phyloP scores from a whole-genome alignment of 2,113 vertebrate species.

The Phaethon lepturus region DNA sequence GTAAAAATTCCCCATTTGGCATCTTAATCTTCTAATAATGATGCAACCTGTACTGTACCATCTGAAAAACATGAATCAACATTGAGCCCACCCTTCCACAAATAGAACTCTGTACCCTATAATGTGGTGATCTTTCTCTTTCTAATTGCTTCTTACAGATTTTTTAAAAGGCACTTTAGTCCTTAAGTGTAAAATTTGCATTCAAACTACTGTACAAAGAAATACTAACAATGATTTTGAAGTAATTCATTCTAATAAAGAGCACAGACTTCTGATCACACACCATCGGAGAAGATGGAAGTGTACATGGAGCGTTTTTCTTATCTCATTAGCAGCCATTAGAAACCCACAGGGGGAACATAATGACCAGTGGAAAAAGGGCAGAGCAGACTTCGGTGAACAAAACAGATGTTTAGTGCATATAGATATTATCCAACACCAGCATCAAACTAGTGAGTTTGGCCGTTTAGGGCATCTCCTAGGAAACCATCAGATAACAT shows the following conservation, averaged over 20 bases:
- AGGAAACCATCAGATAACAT: conserved; percentile 83
- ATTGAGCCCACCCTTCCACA: conserved; percentile 12
- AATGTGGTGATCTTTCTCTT: conserved; percentile 47
- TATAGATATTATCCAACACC: conserved; percentile 75
- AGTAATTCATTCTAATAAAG: conserved; percentile 41
- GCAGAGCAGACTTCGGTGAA: conserved; percentile 69
- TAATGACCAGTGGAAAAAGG: conserved; percentile 71
- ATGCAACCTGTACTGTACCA: conserved; percentile 55
- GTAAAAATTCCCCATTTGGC: conserved; percentile 64
- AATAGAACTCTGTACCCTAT: conserved; percentile 21
- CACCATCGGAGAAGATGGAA: conserved; percentile 11
- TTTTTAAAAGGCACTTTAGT: conserved; percentile 67
- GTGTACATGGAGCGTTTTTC: conserved; percentile 38
- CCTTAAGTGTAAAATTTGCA: conserved; percentile 58
- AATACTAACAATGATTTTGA: conserved; percentile 62
- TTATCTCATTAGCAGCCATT: conserved; percentile 69
- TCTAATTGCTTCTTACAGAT: conserved; percentile 61
- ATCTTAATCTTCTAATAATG: conserved; percentile 66
- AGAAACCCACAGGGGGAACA: conserved; percentile 60
- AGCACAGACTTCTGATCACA: conserved; percentile 29
- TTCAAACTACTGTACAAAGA: conserved; percentile 58
- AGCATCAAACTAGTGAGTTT: conserved; percentile 68
- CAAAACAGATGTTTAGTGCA: conserved; percentile 77
- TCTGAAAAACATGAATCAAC: conserved; percentile 69
- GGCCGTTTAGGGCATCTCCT: conserved; percentile 81